These are phyloP conservation scores for Drosophila orena DNA, from an alignment of 1,140 invertebrate species.

Conservation along the genomic window DNA sequence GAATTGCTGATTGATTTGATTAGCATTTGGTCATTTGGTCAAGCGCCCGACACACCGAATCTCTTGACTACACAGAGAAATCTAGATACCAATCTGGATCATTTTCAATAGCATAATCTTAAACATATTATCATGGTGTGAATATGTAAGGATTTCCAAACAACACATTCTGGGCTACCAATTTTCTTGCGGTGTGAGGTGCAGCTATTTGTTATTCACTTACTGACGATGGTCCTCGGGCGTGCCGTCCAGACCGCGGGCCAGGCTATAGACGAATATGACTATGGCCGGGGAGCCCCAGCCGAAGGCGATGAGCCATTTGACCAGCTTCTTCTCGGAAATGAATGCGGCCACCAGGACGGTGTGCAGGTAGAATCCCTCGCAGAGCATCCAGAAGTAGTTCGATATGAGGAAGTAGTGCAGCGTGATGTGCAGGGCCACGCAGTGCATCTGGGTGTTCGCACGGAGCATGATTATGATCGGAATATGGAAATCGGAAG, in stretches of 20 bases:
- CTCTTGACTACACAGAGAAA: neutral
- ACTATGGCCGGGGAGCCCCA: conserved; percentile 93
- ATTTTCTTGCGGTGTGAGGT: neutral
- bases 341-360: conserved; percentile 96
- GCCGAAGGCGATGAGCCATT: conserved; percentile 92
- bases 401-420: conserved; percentile 96
- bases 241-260: conserved; percentile 86
- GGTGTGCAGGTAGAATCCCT: conserved; percentile 97
- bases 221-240: conserved; percentile 87
- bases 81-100: no score
- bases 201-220: conserved; percentile 81
- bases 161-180: no score
- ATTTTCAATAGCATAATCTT: no score
- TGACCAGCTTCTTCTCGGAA: conserved; percentile 92
- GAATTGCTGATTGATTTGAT: conserved; percentile 41
- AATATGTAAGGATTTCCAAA: no score
- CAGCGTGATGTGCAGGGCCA: conserved; percentile 92
- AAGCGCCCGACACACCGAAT: conserved; percentile 5
- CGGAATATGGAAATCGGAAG: neutral
- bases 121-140: no score
- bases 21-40: conserved; percentile 54
- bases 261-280: conserved; percentile 88
- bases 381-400: conserved; percentile 98
- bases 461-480: no score
- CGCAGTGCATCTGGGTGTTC: conserved; percentile 88